Evolutionary conservation across 2,888 invertebrate species (phyloP).

Genomic region (Phyllotreta cruciferae): DNA sequence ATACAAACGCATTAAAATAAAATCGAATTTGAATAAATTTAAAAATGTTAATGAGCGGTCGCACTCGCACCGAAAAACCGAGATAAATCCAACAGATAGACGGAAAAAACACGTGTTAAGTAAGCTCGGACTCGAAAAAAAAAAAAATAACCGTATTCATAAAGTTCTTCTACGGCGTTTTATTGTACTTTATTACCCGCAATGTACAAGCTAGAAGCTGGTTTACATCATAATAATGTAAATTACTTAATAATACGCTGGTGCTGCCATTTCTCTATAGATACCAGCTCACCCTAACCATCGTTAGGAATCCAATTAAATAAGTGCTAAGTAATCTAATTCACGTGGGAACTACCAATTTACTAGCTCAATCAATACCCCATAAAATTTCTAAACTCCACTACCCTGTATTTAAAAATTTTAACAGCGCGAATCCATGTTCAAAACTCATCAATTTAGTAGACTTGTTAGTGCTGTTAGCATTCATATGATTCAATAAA

Average conservation of each 20-base stretch:
- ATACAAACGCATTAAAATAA: conserved; percentile 20
- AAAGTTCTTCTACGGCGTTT: conserved; percentile 18
- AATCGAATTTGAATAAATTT: conserved; percentile 23
- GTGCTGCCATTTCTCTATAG: conserved; percentile 34
- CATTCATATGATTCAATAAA: conserved; percentile 13
- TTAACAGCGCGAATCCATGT: too few species aligned
- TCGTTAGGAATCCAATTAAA: conserved; percentile 22
- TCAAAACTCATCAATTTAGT: neutral
- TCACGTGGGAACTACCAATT: neutral
- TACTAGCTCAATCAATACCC: too few species aligned
- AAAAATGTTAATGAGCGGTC: conserved; percentile 16
- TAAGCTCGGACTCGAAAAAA: too few species aligned
- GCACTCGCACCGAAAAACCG: neutral
- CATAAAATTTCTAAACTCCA: too few species aligned
- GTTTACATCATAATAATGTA: conserved; percentile 40
- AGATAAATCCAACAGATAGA: conserved; percentile 15
- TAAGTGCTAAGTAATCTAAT: conserved; percentile 30
- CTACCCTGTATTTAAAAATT: too few species aligned
- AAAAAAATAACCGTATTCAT: conserved; percentile 5
- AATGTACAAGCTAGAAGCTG: conserved; percentile 32
- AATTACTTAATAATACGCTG: conserved; percentile 41
- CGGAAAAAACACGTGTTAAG: conserved; percentile 15
- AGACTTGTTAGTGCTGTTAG: conserved; percentile 1
- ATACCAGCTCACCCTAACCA: conserved; percentile 18
- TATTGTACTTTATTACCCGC: conserved; percentile 24